A percentile compares a stretch with the other conserved stretches of the same genome.
These are phyloP conservation scores for Coptotermes formosanus DNA, from an alignment of 1,140 invertebrate genomes.

Conservation along the genomic window DNA sequence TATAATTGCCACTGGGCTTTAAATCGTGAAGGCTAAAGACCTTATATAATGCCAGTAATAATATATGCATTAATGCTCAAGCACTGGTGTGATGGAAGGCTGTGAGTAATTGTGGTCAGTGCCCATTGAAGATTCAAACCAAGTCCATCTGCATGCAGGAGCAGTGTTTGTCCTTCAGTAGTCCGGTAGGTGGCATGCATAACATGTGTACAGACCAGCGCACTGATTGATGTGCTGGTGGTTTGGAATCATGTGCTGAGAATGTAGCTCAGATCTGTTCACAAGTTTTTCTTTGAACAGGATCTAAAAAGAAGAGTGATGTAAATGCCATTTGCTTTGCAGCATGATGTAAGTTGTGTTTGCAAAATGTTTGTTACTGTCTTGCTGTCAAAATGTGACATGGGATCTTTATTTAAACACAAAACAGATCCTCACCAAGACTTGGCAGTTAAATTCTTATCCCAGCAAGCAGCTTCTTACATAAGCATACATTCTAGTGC, in stretches of 20 bases:
- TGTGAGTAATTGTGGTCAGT: too few relatives aligned
- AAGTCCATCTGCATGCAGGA: too few relatives aligned
- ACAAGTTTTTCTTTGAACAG: background rate
- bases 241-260: background rate
- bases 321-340: background rate
- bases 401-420: background rate
- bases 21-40: too few relatives aligned
- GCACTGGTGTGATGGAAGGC: too few relatives aligned
- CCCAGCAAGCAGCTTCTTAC: background rate
- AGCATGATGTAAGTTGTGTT: background rate
- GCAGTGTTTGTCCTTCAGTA: too few relatives aligned
- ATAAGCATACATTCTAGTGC: background rate
- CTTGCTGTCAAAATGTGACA: background rate
- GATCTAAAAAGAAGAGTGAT: background rate
- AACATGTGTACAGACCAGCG: background rate
- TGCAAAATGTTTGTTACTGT: background rate
- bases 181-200: background rate
- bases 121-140: too few relatives aligned
- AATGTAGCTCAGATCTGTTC: constrained; percentile 5
- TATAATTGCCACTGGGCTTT: too few relatives aligned
- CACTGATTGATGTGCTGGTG: background rate
- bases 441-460: background rate
- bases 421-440: background rate
- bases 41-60: too few relatives aligned
- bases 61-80: too few relatives aligned